These are phyloP conservation scores for Pangasianodon gigas DNA, from an alignment of 2,113 vertebrate species.

Conservation along the genomic window DNA sequence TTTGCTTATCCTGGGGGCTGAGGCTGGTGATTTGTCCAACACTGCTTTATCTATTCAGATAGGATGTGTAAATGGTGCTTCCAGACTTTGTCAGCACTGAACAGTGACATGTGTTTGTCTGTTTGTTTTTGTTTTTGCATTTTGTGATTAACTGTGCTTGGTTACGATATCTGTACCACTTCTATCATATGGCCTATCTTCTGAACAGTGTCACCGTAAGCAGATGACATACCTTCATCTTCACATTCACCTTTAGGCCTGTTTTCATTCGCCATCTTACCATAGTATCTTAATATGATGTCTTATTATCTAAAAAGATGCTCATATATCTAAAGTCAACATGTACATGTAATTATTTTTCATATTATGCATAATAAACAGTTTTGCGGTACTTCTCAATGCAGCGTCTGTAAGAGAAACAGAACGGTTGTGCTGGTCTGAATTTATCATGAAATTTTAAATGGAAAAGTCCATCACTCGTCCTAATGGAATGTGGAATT, in stretches of 20 bases:
- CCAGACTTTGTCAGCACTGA: neutral
- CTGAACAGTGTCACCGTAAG: too few relatives aligned
- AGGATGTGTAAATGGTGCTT: neutral
- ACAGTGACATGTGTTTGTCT: too few relatives aligned
- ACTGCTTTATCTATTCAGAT: neutral
- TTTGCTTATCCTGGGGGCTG: neutral
- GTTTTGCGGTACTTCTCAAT: neutral
- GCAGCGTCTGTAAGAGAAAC: neutral
- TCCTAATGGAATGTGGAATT: conserved; percentile 29
- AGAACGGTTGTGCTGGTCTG: neutral
- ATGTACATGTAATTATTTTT: neutral
- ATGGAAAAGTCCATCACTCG: neutral
- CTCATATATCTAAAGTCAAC: neutral
- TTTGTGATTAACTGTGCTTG: too few relatives aligned
- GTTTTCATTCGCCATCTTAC: neutral
- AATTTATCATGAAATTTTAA: neutral
- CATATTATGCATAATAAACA: neutral
- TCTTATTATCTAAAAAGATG: neutral
- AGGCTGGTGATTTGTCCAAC: neutral
- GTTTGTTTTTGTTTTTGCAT: too few relatives aligned
- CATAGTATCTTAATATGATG: too few relatives aligned
- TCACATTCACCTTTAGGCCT: neutral
- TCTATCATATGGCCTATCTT: too few relatives aligned
- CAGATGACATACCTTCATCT: neutral
- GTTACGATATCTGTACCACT: too few relatives aligned